phyloP scores from a whole-genome alignment of 2,797 vertebrate species.

The Diplodus puntazzo region DNA sequence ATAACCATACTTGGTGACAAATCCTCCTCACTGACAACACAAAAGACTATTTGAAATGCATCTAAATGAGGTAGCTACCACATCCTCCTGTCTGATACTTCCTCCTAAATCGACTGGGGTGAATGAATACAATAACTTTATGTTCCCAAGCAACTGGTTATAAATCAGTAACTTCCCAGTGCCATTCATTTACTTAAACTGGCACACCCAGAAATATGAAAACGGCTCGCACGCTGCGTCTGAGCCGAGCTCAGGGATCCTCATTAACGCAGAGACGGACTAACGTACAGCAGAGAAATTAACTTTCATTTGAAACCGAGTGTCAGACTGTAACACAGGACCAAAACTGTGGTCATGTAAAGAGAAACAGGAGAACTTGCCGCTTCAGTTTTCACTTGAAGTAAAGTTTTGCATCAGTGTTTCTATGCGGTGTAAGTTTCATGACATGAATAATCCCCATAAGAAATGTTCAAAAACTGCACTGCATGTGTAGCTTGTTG shows the following conservation, averaged over 20 bases:
- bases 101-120: neutral
- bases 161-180: constrained; percentile 46
- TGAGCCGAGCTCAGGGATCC: neutral
- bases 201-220: constrained; percentile 21
- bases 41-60: neutral
- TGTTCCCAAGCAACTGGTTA: constrained; percentile 7
- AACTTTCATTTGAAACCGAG: constrained; percentile 5
- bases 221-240: constrained; percentile 19
- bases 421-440: constrained; percentile 4
- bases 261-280: neutral
- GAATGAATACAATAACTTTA: constrained; percentile 7
- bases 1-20: neutral
- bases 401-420: constrained; percentile 17
- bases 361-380: constrained; percentile 1
- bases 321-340: neutral
- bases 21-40: neutral
- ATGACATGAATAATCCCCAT: neutral
- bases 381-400: constrained; percentile 4
- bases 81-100: constrained; percentile 10
- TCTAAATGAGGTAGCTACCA: neutral
- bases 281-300: neutral
- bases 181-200: constrained; percentile 23
- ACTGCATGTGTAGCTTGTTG: neutral
- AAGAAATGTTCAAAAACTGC: constrained; percentile 11
- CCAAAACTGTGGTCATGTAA: neutral